A percentile compares a stretch with the other conserved stretches of the same genome.
phyloP scores from a whole-genome alignment of 2,888 invertebrate genomes.

The Lomographa bimaculata region DNA sequence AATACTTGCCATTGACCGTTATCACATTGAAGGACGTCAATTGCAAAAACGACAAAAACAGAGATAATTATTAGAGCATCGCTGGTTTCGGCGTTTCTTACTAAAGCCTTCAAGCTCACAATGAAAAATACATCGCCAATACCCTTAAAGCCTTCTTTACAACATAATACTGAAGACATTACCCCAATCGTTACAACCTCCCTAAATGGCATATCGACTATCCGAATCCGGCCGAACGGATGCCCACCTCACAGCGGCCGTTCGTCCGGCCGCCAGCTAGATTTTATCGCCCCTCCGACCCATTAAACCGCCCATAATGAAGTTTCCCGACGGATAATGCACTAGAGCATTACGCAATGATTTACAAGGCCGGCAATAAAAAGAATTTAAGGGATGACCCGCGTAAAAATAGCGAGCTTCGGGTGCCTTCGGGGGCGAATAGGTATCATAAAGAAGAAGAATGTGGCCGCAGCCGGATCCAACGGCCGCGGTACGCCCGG shows the following conservation, averaged over 20 bases:
- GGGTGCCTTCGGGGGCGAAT: constrained; percentile 39
- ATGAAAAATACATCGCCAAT: constrained; percentile 28
- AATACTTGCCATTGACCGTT: too few species aligned
- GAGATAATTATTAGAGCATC: too few species aligned
- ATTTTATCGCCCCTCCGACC: constrained; percentile 82
- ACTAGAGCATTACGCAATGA: constrained; percentile 81
- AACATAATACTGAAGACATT: constrained; percentile 9
- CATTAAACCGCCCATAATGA: constrained; percentile 83
- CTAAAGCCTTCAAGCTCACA: too few species aligned
- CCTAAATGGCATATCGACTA: constrained; percentile 22
- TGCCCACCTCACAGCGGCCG: constrained; percentile 41
- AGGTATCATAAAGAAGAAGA: constrained; percentile 75
- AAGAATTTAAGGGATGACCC: constrained; percentile 83
- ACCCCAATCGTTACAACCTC: constrained; percentile 1
- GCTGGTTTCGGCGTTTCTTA: too few species aligned
- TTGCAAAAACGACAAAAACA: too few species aligned
- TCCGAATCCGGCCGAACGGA: constrained; percentile 35
- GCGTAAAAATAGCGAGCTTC: constrained; percentile 64
- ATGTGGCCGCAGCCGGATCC: constrained; percentile 58
- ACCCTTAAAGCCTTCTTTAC: constrained; percentile 17
- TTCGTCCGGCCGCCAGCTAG: constrained; percentile 61
- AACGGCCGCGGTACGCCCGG: constrained; percentile 43
- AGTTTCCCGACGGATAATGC: constrained; percentile 81
- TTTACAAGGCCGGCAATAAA: constrained; percentile 82
- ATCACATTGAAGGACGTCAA: too few species aligned